phyloP scores from a whole-genome alignment of 2,888 invertebrate species.

The Cheilosia vernalis region DNA sequence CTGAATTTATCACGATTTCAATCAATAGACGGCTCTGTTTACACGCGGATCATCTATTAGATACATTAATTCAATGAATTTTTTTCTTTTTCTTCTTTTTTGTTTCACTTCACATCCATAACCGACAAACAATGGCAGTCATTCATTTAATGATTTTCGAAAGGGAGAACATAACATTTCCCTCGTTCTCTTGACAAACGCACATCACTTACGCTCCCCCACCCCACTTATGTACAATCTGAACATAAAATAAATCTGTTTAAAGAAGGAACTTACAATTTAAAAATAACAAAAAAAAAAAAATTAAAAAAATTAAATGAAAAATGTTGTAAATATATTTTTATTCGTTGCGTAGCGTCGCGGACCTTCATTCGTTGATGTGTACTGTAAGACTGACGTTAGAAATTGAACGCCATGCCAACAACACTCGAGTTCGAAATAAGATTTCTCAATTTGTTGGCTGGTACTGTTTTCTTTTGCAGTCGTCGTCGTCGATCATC shows the following conservation, averaged over 20 bases:
- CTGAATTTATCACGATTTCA: slow-evolving; percentile 61
- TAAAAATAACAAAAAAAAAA: slow-evolving; percentile 60
- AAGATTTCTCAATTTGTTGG: slow-evolving; percentile 56
- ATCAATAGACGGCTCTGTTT: slow-evolving; percentile 71
- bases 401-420: slow-evolving; percentile 56
- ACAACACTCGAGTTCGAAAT: slow-evolving; percentile 40
- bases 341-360: slow-evolving; percentile 68
- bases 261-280: slow-evolving; percentile 73
- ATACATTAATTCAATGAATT: slow-evolving; percentile 47
- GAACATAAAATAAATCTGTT: slow-evolving; percentile 69
- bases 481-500: slow-evolving; percentile 9
- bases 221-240: slow-evolving; percentile 59
- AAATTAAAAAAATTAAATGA: slow-evolving; percentile 63
- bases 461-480: slow-evolving; percentile 8
- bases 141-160: slow-evolving; percentile 68
- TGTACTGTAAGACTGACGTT: slow-evolving; percentile 66
- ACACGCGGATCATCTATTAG: slow-evolving; percentile 52
- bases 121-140: slow-evolving; percentile 74
- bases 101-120: slow-evolving; percentile 60
- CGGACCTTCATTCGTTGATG: slow-evolving; percentile 67
- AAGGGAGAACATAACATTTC: slow-evolving; percentile 67
- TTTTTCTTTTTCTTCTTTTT: slow-evolving; percentile 44
- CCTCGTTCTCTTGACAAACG: slow-evolving; percentile 67
- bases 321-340: slow-evolving; percentile 53
- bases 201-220: slow-evolving; percentile 59